Evolutionary conservation across 1,140 invertebrate genomes (phyloP), one percentile per base, ranked within the genome.

Genomic region (Drosophila ficusphila): DNA sequence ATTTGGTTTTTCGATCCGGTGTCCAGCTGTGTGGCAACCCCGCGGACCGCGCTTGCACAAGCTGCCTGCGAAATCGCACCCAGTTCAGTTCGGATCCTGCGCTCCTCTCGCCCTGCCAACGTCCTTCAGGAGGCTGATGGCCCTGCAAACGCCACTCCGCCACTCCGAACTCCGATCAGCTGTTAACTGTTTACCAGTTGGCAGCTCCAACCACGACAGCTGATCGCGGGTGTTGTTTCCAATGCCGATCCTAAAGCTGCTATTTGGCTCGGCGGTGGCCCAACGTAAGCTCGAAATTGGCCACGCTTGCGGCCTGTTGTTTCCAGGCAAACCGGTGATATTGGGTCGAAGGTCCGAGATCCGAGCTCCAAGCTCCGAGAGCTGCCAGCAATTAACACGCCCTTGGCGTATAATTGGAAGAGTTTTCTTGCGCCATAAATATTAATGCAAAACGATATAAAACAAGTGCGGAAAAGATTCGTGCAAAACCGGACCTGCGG

Each of bases 111-210:
- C n/a, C n/a, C n/a, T n/a, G n/a, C n/a, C n/a, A n/a, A n/a, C n/a
- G n/a, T n/a, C n/a, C n/a, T n/a, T n/a, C n/a, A n/a, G n/a, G n/a
- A n/a, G n/a, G n/a, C n/a, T n/a, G n/a, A n/a, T n/a, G n/a, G n/a
- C n/a, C n/a, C n/a, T n/a, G n/a, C n/a, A n/a, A n/a, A n/a, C n/a
- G n/a, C 23, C 23, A 23, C 23, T 14, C 2, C n/a, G n/a, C n/a
- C n/a, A n/a, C n/a, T n/a, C n/a, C n/a, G n/a, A 16, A 25, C 14
- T n/a, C 2, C 34, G 2, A 23, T 27, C 72, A 79, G 76, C 75
- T 79, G 69, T 16, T 9, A 14, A 44, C 54, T 79, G 76, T 79
- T 79, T 78, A 78, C 76, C n/a, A n/a, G n/a, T n/a, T n/a, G n/a
- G n/a, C n/a, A n/a, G n/a, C n/a, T n/a, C n/a, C n/a, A n/a, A n/a